Percentiles rank a stretch among this genome's conserved stretches.
These are phyloP conservation scores for Leptinotarsa juncta DNA, from an alignment of 2,888 invertebrate species.

Conservation along the genomic window DNA sequence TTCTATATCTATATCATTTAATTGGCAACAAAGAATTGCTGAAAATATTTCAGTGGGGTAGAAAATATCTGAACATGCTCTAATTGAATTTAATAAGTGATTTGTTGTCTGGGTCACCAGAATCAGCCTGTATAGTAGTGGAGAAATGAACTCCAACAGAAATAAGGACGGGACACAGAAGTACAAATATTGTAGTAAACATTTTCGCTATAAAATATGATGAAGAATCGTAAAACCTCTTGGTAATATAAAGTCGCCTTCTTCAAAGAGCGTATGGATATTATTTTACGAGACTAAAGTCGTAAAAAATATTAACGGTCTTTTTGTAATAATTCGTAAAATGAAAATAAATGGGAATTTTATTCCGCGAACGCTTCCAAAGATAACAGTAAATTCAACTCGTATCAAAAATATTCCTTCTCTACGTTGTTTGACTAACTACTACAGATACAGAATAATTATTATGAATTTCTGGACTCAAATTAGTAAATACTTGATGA, in stretches of 20 bases:
- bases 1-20: no score
- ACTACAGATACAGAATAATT: no score
- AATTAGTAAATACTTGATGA: no score
- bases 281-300: slow-evolving; percentile 1
- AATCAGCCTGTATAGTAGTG: neutral
- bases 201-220: slow-evolving; percentile 11
- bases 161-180: neutral
- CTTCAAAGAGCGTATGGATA: slow-evolving; percentile 1
- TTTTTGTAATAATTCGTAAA: slow-evolving; percentile 3
- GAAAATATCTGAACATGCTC: no score
- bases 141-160: neutral
- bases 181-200: neutral
- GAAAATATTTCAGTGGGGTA: no score
- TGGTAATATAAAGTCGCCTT: neutral
- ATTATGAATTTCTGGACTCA: no score
- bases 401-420: no score
- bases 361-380: neutral
- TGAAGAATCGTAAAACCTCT: neutral
- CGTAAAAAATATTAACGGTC: slow-evolving; percentile 6
- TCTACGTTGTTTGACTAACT: no score
- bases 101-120: no score
- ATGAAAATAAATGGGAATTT: neutral
- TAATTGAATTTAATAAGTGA: no score
- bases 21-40: no score
- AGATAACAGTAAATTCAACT: no score